Evolutionary conservation across 2,888 invertebrate genomes (phyloP), one percentile per base, ranked within the genome.

Genomic region (Chrysotoxum bicinctum): DNA sequence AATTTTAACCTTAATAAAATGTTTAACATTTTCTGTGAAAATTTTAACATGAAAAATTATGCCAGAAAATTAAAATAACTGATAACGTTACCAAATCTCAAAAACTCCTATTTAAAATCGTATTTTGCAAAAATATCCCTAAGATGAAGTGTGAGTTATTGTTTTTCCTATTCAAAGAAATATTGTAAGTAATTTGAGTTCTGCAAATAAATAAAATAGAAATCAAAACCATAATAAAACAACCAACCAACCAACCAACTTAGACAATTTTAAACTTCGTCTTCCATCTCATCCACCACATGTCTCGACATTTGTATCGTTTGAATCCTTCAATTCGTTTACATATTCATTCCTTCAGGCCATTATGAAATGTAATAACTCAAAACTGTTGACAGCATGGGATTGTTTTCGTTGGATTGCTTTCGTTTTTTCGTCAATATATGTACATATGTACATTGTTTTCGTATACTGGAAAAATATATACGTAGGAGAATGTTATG

Each of bases 281-380:
- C 54, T 73, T 73, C 3, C 12, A 23, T 30, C 30, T 30, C 52
- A 52, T 30, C 9, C n/a, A 26, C 35, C n/a, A 26, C 16, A 40
- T 14, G 35, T 43, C 19, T n/a, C 48, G 30, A 45, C 50, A 30
- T 66, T 26, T 40, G 52, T 56, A 72, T 58, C 43, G 58, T 68
- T 82, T 69, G 78, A 68, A 62, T 83, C 78, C 73, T 73, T 78
- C 73, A 73, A 77, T 78, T 74, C 73, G 60, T 83, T 83, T 83
- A 64, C 74, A 83, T 83, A 74, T 69, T 83, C 69, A 64, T 83
- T 78, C 78, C 83, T 83, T 83, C 78, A 78, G 78, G 83, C 73
- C 40, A 78, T 62, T 74, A 23, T 69, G 83, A 83, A 78, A 83
- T 83, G 83, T 83, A 83, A 83, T 83, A 83, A 83, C 83, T 83